Conservation (phyloP, 2,888 invertebrate genomes). For the Erpobdella octoculata region DNA sequence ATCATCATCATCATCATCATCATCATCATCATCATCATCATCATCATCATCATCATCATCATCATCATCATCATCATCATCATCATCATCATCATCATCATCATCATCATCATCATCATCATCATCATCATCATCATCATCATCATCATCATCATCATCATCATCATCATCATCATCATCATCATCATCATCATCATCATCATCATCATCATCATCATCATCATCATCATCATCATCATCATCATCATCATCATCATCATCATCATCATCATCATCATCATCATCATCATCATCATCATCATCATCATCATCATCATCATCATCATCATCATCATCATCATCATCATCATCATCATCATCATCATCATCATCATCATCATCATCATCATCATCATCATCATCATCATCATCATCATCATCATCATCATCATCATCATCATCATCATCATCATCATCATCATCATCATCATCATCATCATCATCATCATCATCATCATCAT, state of each 20-base stretch:
- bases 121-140: conserved; percentile 25
- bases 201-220: conserved; percentile 21
- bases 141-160: conserved; percentile 19
- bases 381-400: background rate
- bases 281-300: conserved; percentile 20
- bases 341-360: background rate
- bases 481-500: background rate
- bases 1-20: background rate
- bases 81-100: conserved; percentile 27
- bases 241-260: conserved; percentile 21
- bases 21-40: conserved; percentile 7
- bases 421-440: background rate
- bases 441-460: background rate
- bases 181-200: conserved; percentile 14
- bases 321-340: background rate
- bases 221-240: conserved; percentile 13
- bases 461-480: background rate
- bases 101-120: conserved; percentile 28
- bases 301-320: conserved; percentile 11
- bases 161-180: conserved; percentile 14
- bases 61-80: conserved; percentile 21
- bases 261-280: conserved; percentile 12
- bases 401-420: background rate
- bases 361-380: background rate
- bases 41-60: conserved; percentile 4